These are phyloP conservation scores for Lonchura striata DNA, from an alignment of 2,113 vertebrate species.

Conservation along the genomic window DNA sequence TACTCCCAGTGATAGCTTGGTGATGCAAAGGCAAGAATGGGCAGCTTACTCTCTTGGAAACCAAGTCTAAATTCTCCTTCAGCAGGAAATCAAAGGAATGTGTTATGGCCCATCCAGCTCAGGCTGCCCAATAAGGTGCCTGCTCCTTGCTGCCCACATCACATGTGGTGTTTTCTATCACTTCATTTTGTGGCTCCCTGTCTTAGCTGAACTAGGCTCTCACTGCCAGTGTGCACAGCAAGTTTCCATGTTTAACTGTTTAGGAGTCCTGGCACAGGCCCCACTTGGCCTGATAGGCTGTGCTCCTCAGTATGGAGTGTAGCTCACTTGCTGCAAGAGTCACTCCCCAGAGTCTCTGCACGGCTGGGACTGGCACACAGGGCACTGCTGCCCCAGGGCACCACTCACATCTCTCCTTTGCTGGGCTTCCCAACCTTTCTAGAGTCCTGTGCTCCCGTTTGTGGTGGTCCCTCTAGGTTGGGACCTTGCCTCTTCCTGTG, in stretches of 20 bases:
- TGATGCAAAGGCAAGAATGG: not conserved
- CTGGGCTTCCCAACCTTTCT: not conserved
- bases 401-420: accelerated
- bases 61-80: not conserved
- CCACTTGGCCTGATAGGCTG: not conserved
- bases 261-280: not conserved
- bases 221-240: accelerated
- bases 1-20: not conserved
- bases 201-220: not conserved
- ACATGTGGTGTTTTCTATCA: not conserved
- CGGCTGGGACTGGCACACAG: not conserved
- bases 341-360: not conserved
- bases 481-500: not conserved
- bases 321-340: not conserved
- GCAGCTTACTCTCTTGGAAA: not conserved
- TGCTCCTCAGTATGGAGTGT: accelerated
- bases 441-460: not conserved
- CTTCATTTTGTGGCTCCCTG: accelerated
- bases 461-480: not conserved
- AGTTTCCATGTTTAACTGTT: not conserved
- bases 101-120: not conserved
- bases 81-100: not conserved
- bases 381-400: too few relatives aligned
- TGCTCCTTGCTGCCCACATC: not conserved
- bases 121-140: not conserved